These are phyloP conservation scores for Hydrotaea diabolus DNA, from an alignment of 2,888 invertebrate genomes.

Conservation along the genomic window DNA sequence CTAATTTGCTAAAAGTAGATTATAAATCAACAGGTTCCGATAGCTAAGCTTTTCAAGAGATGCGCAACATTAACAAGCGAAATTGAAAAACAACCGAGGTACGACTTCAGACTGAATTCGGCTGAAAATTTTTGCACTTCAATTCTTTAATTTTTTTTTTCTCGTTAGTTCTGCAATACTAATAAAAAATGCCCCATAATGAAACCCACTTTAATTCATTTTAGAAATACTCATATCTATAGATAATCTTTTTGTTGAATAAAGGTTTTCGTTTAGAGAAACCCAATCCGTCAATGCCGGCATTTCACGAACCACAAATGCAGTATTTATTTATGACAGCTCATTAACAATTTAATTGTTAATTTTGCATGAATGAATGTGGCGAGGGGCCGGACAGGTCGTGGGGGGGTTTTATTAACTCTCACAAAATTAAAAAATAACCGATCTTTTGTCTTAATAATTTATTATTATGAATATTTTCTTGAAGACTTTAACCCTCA, in stretches of 20 bases:
- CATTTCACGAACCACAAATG: not conserved
- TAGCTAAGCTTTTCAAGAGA: too few species aligned
- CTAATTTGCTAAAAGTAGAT: too few species aligned
- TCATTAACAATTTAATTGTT: conserved; percentile 16
- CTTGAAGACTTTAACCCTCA: not conserved
- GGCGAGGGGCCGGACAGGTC: not conserved
- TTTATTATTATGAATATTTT: not conserved
- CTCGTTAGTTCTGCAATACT: too few species aligned
- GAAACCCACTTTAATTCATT: too few species aligned
- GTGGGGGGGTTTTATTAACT: not conserved
- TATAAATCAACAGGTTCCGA: too few species aligned
- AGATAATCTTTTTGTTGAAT: conserved; percentile 11
- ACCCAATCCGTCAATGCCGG: not conserved
- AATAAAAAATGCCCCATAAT: too few species aligned
- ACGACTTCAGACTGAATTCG: too few species aligned
- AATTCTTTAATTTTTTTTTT: too few species aligned
- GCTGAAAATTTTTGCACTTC: too few species aligned
- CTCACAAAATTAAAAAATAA: not conserved
- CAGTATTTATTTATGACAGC: not conserved
- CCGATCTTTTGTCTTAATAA: not conserved
- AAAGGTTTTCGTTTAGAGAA: not conserved
- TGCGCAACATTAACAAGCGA: too few species aligned
- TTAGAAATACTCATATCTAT: too few species aligned
- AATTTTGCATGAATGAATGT: not conserved
- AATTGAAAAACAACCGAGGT: too few species aligned